phyloP scores from a whole-genome alignment of 2,113 vertebrate genomes.

The Phylloscopus trochilus region DNA sequence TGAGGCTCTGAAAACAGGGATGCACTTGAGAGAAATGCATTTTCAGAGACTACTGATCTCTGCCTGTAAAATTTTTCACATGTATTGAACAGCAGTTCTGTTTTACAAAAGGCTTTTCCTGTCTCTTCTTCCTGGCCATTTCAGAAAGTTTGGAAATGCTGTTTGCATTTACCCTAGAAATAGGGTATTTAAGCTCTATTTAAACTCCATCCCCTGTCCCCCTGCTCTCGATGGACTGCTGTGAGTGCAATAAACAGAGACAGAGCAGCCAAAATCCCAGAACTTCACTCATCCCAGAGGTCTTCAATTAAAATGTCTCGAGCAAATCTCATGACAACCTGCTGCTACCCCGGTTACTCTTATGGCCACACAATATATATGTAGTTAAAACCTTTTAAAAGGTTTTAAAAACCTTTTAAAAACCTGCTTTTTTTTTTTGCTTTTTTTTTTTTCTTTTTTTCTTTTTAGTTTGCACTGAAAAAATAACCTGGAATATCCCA shows the following conservation, averaged over 20 bases:
- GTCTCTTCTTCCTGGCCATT: neutral
- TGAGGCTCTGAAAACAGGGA: neutral
- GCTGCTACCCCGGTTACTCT: neutral
- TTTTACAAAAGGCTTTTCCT: neutral
- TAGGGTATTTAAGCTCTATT: neutral
- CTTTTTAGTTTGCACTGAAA: neutral
- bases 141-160: neutral
- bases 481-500: neutral
- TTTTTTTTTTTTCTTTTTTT: too few species aligned
- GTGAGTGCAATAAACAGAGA: neutral
- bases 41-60: neutral
- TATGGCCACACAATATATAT: neutral
- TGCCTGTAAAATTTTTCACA: neutral
- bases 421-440: too few species aligned
- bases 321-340: neutral
- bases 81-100: neutral
- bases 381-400: neutral
- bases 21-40: neutral
- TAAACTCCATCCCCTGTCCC: neutral
- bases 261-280: neutral
- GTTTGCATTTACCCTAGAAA: neutral
- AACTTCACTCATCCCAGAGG: neutral
- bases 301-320: neutral
- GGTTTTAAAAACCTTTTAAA: too few species aligned
- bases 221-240: neutral